phyloP scores from a whole-genome alignment of 2,113 vertebrate genomes.

The Prolemur simus region DNA sequence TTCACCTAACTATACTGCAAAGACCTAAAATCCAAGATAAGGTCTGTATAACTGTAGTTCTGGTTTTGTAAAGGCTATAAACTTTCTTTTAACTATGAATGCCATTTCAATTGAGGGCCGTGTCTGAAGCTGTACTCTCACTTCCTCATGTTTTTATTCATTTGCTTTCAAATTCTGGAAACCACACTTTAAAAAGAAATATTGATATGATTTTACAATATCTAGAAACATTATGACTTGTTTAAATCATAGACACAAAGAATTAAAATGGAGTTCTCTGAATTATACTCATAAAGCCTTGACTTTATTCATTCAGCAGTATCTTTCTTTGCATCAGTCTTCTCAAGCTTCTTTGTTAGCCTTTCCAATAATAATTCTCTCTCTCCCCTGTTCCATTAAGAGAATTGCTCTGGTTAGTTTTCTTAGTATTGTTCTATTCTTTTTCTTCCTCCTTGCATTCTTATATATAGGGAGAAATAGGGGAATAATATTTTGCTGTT shows the following conservation, averaged over 20 bases:
- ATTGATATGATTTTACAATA: background rate
- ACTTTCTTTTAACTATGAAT: background rate
- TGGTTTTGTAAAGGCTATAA: background rate
- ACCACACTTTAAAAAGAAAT: background rate
- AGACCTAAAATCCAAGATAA: slow-evolving; percentile 8
- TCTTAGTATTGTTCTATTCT: slow-evolving; percentile 19
- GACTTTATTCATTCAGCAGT: background rate
- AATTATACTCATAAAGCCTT: background rate
- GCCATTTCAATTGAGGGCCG: background rate
- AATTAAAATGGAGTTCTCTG: background rate
- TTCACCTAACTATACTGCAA: background rate
- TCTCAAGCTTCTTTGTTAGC: background rate
- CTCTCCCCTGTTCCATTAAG: background rate
- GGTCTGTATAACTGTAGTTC: background rate
- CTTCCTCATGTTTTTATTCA: background rate
- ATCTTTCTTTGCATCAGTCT: background rate
- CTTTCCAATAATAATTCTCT: slow-evolving; percentile 37
- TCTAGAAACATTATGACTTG: background rate
- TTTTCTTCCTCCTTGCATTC: slow-evolving; percentile 10
- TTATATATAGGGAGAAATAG: background rate
- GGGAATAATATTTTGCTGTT: background rate
- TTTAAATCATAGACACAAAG: background rate
- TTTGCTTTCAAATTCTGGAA: slow-evolving; percentile 10
- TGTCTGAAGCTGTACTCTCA: background rate
- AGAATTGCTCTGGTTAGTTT: slow-evolving; percentile 21